These are phyloP conservation scores for Drosophila guanche DNA, from an alignment of 1,140 invertebrate genomes.

Conservation along the genomic window DNA sequence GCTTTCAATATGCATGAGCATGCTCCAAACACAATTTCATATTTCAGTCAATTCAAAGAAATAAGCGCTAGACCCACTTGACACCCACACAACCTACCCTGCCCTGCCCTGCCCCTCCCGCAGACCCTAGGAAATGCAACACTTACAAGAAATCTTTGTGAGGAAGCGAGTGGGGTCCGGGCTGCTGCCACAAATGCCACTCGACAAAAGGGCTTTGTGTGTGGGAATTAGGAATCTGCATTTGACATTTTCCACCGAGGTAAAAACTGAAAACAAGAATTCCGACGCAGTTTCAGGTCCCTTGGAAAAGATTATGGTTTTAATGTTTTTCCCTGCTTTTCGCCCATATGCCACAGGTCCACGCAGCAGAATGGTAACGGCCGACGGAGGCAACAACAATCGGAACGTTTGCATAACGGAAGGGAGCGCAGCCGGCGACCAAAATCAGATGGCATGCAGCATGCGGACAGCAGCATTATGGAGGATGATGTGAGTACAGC, in stretches of 20 bases:
- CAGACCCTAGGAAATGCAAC: not conserved
- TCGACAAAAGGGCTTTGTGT: conserved; percentile 17
- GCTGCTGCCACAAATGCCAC: conserved; percentile 22
- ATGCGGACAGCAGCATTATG: conserved; percentile 82
- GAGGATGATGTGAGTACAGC: conserved; percentile 75
- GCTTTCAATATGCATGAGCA: conserved; percentile 27
- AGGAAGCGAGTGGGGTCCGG: not conserved
- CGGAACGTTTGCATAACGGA: conserved; percentile 68
- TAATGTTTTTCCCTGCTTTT: conserved; percentile 24
- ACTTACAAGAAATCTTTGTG: not conserved
- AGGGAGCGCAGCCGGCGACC: conserved; percentile 72
- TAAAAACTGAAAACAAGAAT: not conserved
- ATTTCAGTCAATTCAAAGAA: conserved; percentile 16
- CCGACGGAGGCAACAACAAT: conserved; percentile 67
- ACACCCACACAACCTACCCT: not conserved
- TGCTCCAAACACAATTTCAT: conserved; percentile 24
- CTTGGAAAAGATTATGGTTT: conserved; percentile 41
- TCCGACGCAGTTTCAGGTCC: conserved; percentile 12
- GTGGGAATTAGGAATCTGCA: conserved; percentile 26
- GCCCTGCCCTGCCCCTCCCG: no score
- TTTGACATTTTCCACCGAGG: conserved; percentile 36
- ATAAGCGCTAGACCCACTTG: not conserved
- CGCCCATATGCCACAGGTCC: conserved; percentile 50
- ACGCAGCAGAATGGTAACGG: conserved; percentile 46
- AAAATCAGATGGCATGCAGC: conserved; percentile 77